Base-by-base conservation (phyloP, 2,797 vertebrate genomes). In the Steatocranus sp. region DNA sequence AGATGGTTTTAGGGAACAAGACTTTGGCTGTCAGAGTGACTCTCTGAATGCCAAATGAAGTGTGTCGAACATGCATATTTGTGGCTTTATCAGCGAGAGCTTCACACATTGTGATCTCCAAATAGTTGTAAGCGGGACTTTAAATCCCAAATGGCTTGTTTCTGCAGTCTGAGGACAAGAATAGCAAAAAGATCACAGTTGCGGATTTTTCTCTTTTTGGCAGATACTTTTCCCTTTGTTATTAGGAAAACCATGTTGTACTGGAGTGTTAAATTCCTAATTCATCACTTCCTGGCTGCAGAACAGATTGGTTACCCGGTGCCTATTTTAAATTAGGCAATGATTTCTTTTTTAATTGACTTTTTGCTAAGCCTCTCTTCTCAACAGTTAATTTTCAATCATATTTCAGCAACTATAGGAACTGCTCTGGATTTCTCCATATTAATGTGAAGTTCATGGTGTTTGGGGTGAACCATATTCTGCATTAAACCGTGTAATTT, bases 1-100 rank as follows among this genome's bases (percentile, higher is more conserved):
- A 89, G 86, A 78, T 79, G 82, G 84, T 91, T 87, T 83, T 38
- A 68, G 77, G 68, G 73, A 84, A 77, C 36, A 63, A 73, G 9
- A 17, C 78, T 78, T 77, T 75, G 76, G 81, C 81, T 73, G 84
- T 85, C 77, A 54, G 30, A 88, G 78, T 49, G 66, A 84, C 75
- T 88, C 14, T 68, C 56, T 7, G 14, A 56, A 85, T 90, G 76
- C 76, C 70, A 76, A 87, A 36, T 82, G 78, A 80, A 81, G 54
- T 78, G 70, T 56, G 75, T 81, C 61, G 4, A 49, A 83, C 73
- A 38, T 15, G 46, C 54, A 68, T 38, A 77, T 84, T 85, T 87
- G 53, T 51, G 49, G 85, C 78, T 46, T 75, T 78, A 76, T 87
- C 81, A 75, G 83, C 8, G 1, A 73, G 32, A 49, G 43, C 66